Evolutionary conservation across 2,113 vertebrate species (phyloP).

Genomic region (Melanerpes aurifrons): DNA sequence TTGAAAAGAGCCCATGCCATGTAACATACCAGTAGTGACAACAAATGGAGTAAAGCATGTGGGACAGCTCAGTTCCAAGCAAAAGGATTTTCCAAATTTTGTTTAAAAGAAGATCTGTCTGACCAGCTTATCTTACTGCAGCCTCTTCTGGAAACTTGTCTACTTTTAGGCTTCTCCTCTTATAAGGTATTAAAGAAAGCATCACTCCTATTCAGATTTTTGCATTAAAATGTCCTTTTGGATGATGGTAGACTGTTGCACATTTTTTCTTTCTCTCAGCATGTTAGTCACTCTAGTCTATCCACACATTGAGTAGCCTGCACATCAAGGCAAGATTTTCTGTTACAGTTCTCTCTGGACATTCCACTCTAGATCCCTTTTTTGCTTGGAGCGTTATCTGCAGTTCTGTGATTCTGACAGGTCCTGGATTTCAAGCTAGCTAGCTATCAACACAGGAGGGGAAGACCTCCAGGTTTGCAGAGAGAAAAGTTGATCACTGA

Average conservation of each 20-base stretch:
- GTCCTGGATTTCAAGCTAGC: neutral
- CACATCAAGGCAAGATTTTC: conserved; percentile 16
- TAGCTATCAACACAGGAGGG: neutral
- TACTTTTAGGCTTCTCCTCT: neutral
- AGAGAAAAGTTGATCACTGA: neutral
- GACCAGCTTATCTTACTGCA: neutral
- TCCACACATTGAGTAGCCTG: neutral
- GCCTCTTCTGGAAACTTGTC: neutral
- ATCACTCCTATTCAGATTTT: neutral
- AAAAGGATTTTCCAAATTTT: neutral
- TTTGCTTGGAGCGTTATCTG: neutral
- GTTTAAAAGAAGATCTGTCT: neutral
- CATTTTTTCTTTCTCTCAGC: conserved; percentile 23
- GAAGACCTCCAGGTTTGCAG: neutral
- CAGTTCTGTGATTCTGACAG: neutral
- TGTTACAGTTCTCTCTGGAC: neutral
- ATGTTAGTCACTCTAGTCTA: conserved; percentile 19
- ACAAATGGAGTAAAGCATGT: neutral
- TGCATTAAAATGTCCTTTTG: conserved; percentile 6
- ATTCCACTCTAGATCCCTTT: neutral
- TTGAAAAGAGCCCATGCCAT: neutral
- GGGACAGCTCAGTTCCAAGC: neutral
- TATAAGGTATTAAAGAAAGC: conserved; percentile 7
- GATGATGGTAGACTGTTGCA: neutral
- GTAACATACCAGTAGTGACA: neutral